A percentile compares a stretch with the other conserved stretches of the same genome.
phyloP scores from a whole-genome alignment of 2,888 invertebrate species.

The Pterobdella sp. region DNA sequence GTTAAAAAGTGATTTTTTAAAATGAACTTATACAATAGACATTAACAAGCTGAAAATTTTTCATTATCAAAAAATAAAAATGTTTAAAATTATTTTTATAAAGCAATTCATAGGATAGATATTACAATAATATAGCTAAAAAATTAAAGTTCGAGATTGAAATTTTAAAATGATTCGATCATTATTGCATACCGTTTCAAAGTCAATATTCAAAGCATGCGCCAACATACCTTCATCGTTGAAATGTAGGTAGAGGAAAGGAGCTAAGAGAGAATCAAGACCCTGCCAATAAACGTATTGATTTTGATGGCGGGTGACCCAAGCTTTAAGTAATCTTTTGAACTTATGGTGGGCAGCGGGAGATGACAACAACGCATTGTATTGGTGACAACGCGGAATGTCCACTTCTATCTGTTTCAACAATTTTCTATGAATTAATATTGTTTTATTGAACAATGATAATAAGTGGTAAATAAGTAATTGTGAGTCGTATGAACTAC shows the following conservation, averaged over 20 bases:
- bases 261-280: slow-evolving; percentile 90
- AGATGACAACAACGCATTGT: slow-evolving; percentile 89
- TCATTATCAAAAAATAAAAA: no score
- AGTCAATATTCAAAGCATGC: background rate
- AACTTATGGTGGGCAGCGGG: slow-evolving; percentile 79
- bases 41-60: no score
- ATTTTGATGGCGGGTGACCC: slow-evolving; percentile 85
- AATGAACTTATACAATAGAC: no score
- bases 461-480: background rate
- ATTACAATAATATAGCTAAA: no score
- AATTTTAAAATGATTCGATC: no score
- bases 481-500: no score
- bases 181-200: no score
- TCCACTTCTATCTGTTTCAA: slow-evolving; percentile 82
- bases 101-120: no score
- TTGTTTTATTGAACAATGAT: background rate
- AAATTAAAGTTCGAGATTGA: no score
- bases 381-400: slow-evolving; percentile 96
- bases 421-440: background rate
- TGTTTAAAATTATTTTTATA: no score
- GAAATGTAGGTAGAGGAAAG: slow-evolving; percentile 91
- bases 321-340: slow-evolving; percentile 81
- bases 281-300: slow-evolving; percentile 99
- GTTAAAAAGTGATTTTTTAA: no score
- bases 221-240: slow-evolving; percentile 73